A percentile compares a stretch with the other conserved stretches of the same genome.
These are phyloP conservation scores for Lasiurus borealis DNA, from an alignment of 2,113 vertebrate genomes.

Conservation along the genomic window DNA sequence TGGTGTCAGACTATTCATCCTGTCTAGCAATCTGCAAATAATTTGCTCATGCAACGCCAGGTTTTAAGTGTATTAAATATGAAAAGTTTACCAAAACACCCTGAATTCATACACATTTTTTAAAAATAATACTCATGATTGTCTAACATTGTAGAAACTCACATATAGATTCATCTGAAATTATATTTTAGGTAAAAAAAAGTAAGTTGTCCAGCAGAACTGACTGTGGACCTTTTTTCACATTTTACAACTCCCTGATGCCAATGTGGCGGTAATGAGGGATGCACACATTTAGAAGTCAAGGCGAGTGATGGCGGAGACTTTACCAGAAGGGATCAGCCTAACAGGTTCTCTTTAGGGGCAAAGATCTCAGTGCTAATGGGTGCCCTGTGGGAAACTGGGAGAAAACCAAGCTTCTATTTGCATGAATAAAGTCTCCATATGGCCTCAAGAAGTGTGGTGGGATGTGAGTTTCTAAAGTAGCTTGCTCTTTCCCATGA, in stretches of 20 bases:
- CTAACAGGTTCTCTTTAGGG: not conserved
- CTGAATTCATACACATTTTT: conserved; percentile 56
- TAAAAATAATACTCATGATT: not conserved
- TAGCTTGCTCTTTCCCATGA: conserved; percentile 75
- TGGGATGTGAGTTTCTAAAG: conserved; percentile 73
- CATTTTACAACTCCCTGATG: not conserved
- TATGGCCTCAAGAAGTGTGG: conserved; percentile 76
- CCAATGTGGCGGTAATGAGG: not conserved
- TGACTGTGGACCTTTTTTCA: not conserved
- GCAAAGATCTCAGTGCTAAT: not conserved
- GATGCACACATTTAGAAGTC: not conserved
- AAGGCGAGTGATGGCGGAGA: not conserved
- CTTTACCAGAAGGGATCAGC: not conserved
- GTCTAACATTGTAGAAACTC: conserved; percentile 20
- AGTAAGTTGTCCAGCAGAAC: not conserved
- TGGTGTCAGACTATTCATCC: conserved; percentile 66
- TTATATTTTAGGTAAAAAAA: not conserved
- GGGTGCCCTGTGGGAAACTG: conserved; percentile 56
- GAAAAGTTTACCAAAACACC: conserved; percentile 60
- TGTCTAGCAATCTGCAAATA: conserved; percentile 67
- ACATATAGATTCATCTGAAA: not conserved
- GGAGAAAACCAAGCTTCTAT: conserved; percentile 66
- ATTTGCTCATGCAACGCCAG: conserved; percentile 73
- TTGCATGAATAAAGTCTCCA: conserved; percentile 76
- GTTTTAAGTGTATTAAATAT: conserved; percentile 71